A percentile compares a stretch with the other conserved stretches of the same genome.
Conservation (phyloP, 2,797 vertebrate species). For the Calcarius lapponicus region DNA sequence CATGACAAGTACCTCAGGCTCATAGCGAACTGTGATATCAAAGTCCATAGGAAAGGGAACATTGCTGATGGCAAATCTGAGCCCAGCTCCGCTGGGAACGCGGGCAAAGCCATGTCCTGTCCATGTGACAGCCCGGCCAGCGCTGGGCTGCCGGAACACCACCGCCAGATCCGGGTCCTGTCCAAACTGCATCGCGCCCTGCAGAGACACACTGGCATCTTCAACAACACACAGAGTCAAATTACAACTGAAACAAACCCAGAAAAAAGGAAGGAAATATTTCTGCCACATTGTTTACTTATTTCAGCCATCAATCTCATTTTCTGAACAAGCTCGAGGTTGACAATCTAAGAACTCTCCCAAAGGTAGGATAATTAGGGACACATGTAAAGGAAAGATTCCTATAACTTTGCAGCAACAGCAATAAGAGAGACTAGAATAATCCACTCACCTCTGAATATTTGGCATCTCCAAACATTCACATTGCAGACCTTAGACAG, state of each 20-base stretch:
- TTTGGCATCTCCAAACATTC: background rate
- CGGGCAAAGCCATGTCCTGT: slow-evolving; percentile 84
- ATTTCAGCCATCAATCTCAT: background rate
- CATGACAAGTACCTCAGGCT: slow-evolving; percentile 79
- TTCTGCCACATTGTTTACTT: background rate
- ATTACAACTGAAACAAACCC: background rate
- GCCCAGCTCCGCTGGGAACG: slow-evolving; percentile 76
- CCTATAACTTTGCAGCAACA: background rate
- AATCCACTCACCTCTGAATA: background rate
- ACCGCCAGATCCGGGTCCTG: slow-evolving; percentile 63
- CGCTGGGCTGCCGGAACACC: slow-evolving; percentile 73
- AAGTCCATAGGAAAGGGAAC: slow-evolving; percentile 83
- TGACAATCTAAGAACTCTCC: background rate
- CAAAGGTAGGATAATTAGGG: background rate
- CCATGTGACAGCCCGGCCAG: slow-evolving; percentile 75
- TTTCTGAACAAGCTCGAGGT: background rate
- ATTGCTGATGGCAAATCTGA: slow-evolving; percentile 83
- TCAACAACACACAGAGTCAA: background rate
- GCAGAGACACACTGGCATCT: background rate
- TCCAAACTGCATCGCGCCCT: slow-evolving; percentile 63
- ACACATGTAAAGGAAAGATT: background rate
- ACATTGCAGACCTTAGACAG: background rate
- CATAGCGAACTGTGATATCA: slow-evolving; percentile 79
- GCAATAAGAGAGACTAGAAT: background rate
- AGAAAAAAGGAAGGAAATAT: background rate